Base-by-base conservation (phyloP, 2,797 vertebrate genomes). In the Gorsachius magnificus region DNA sequence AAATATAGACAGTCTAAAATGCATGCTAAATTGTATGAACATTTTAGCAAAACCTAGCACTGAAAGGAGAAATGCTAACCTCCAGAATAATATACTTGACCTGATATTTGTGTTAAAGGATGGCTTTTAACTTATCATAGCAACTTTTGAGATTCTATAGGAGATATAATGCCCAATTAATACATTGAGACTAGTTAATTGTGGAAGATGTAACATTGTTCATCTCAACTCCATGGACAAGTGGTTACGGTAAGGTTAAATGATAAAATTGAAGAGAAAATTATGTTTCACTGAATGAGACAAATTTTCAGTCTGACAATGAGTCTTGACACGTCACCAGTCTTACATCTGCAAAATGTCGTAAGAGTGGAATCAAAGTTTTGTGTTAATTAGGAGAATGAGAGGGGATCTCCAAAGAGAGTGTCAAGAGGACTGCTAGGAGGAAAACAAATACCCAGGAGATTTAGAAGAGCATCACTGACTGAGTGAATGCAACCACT, bases 181-280 rank as follows among this genome's bases (percentile, higher is more conserved):
- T 88, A 25, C 4, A 15, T 4, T 12, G 21, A 65, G 33, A 54
- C 16, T 41, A 46, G 5, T 60, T 83, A 84, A 65, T 25, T 86
- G 53, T 75, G n/a, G 22, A 91, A 85, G 36, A 53, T 20, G 11
- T 64, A 70, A 58, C 31, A 43, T 4, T 41, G 16, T 33, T 89
- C 58, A 64, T 20, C 16, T 61, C 31, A 56, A 4, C 2, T 68
- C 13, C 13, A 13, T 0, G 0, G 13, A 17, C 16, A 61, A 74
- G 33, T 25, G 22, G 11, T 48, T 66, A 36, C 15, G 20, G 19
- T 60, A 68, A 85, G 45, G 29, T 88, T 87, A 69, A 88, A 86
- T 33, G 10, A 65, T 20, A 71, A 90, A 83, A 78, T 2, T 46
- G 21, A 83, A 80, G 25, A 71, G 31, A 91, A 87, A 80, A 70